Evolutionary conservation across 2,797 vertebrate species (phyloP).

Genomic region (Xerus rutilus): DNA sequence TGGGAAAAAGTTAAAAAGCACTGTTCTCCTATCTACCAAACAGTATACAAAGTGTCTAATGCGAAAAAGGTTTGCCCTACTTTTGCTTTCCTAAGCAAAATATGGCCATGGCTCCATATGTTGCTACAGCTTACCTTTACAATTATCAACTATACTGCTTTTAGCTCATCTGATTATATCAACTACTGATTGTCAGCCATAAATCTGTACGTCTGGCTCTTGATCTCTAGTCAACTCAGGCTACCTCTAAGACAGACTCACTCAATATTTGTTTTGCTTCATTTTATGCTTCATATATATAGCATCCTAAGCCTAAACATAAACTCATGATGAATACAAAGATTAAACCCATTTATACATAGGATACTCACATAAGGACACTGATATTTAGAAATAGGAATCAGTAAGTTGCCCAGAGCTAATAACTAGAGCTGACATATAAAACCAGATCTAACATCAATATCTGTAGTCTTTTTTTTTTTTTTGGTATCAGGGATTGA

Average conservation of each 20-base stretch:
- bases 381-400: background rate
- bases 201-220: background rate
- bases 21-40: slow-evolving; percentile 34
- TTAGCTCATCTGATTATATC: background rate
- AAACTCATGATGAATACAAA: background rate
- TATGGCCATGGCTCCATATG: background rate
- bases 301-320: background rate
- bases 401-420: background rate
- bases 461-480: background rate
- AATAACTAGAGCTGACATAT: background rate
- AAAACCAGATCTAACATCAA: background rate
- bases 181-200: background rate
- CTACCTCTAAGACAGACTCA: background rate
- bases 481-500: no score
- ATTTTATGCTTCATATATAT: background rate
- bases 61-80: background rate
- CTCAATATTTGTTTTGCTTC: background rate
- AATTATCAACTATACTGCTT: background rate
- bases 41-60: background rate
- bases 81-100: background rate
- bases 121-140: background rate
- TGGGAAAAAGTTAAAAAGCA: slow-evolving; percentile 57
- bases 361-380: no score
- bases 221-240: background rate
- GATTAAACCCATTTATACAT: background rate